These are phyloP conservation scores for Coelopa frigida DNA, from an alignment of 1,140 invertebrate species.

Conservation along the genomic window DNA sequence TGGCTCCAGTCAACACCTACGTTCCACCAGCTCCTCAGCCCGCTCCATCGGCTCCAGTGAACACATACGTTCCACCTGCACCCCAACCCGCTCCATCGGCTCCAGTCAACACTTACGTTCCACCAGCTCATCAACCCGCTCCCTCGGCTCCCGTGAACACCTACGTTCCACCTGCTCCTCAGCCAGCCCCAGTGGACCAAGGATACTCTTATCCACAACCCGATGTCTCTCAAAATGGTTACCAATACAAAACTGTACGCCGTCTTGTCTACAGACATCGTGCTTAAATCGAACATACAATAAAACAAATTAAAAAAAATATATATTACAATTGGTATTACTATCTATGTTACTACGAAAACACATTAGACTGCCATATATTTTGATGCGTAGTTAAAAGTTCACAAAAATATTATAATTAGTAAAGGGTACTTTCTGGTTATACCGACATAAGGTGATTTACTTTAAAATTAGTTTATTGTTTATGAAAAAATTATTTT, in stretches of 20 bases:
- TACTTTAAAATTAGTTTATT: too few species aligned
- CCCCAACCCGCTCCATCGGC: conserved; percentile 18
- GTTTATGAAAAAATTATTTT: too few species aligned
- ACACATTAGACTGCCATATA: too few species aligned
- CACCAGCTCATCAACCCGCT: conserved; percentile 12
- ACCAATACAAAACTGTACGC: conserved; percentile 30
- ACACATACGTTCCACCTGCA: not conserved
- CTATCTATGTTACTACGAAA: too few species aligned
- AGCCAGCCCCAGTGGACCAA: not conserved
- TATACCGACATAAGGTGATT: too few species aligned
- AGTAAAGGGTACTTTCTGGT: too few species aligned
- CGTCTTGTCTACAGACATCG: conserved; percentile 31
- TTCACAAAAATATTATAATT: too few species aligned
- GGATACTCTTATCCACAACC: conserved; percentile 26
- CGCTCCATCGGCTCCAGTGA: conserved; percentile 18
- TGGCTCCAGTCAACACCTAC: conserved; percentile 10
- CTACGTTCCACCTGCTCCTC: conserved; percentile 6
- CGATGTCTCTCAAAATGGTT: conserved; percentile 21
- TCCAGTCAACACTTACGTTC: not conserved
- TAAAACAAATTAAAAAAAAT: too few species aligned
- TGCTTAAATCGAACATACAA: conserved; percentile 24
- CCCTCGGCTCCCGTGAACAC: conserved; percentile 1
- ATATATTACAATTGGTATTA: too few species aligned
- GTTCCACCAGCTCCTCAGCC: not conserved
- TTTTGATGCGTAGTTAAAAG: too few species aligned